These are phyloP conservation scores for Percopsis transmontana DNA, from an alignment of 2,113 vertebrate genomes.

Conservation along the genomic window DNA sequence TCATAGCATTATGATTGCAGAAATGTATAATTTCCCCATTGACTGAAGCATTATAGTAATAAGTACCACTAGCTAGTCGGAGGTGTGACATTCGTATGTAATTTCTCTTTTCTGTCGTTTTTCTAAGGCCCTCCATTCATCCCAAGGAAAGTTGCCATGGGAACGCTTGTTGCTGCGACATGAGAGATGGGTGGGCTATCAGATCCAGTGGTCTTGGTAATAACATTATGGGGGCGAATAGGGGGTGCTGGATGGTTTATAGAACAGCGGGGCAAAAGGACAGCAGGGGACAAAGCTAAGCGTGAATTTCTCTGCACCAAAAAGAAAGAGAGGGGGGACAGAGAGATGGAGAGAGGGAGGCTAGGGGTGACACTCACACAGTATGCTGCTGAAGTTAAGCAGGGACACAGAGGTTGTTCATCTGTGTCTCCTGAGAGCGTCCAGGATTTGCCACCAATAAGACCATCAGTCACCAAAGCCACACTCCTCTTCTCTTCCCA, in stretches of 20 bases:
- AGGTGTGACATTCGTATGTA: conserved; percentile 10
- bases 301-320: conserved; percentile 15
- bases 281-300: conserved; percentile 10
- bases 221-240: conserved; percentile 43
- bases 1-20: too few relatives aligned
- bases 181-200: conserved; percentile 55
- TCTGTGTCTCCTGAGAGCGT: conserved; percentile 51
- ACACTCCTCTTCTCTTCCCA: conserved; percentile 27
- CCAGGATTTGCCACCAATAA: conserved; percentile 55
- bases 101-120: conserved; percentile 13
- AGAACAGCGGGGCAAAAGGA: conserved; percentile 16
- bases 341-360: conserved; percentile 9
- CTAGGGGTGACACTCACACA: conserved; percentile 1
- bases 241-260: conserved; percentile 7
- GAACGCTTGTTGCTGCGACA: conserved; percentile 62
- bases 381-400: conserved; percentile 35
- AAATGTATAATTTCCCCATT: too few relatives aligned
- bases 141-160: conserved; percentile 62
- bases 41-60: background rate
- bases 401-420: conserved; percentile 49
- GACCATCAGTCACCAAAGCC: conserved; percentile 60
- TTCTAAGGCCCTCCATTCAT: conserved; percentile 25
- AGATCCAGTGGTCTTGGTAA: conserved; percentile 55
- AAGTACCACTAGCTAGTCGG: conserved; percentile 1
- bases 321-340: conserved; percentile 21